phyloP scores from a whole-genome alignment of 2,113 vertebrate species.

The Heterocephalus glaber region DNA sequence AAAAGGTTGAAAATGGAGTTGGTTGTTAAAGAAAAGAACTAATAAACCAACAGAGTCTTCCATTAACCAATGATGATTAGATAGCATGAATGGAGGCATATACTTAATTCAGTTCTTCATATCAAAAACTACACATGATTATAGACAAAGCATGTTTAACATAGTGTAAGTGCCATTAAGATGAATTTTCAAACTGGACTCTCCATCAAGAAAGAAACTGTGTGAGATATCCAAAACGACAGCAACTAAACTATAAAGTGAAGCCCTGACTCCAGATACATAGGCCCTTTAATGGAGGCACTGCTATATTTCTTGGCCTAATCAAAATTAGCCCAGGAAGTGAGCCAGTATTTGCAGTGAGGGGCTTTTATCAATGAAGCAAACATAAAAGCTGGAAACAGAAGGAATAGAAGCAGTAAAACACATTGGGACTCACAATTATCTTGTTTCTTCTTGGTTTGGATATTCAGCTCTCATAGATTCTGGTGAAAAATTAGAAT shows the following conservation, averaged over 20 bases:
- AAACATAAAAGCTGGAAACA: background rate
- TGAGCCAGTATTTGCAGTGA: background rate
- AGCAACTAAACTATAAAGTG: background rate
- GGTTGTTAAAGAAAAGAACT: background rate
- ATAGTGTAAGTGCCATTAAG: background rate
- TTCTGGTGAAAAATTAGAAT: slow-evolving; percentile 28
- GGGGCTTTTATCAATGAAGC: background rate
- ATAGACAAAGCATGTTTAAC: background rate
- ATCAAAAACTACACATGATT: background rate
- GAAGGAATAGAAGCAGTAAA: background rate
- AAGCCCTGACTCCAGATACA: background rate
- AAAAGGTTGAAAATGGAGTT: background rate
- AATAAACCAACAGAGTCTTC: background rate
- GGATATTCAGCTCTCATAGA: background rate
- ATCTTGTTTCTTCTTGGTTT: slow-evolving; percentile 4
- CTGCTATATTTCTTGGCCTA: background rate
- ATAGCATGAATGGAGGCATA: background rate
- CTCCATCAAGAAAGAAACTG: background rate
- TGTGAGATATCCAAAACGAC: background rate
- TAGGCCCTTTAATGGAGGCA: background rate
- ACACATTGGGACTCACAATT: background rate
- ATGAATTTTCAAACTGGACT: background rate
- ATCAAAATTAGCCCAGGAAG: background rate
- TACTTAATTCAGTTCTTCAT: background rate
- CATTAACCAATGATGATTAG: background rate